These are phyloP conservation scores for Ophion slaviceki DNA, from an alignment of 2,888 invertebrate genomes.

Conservation along the genomic window DNA sequence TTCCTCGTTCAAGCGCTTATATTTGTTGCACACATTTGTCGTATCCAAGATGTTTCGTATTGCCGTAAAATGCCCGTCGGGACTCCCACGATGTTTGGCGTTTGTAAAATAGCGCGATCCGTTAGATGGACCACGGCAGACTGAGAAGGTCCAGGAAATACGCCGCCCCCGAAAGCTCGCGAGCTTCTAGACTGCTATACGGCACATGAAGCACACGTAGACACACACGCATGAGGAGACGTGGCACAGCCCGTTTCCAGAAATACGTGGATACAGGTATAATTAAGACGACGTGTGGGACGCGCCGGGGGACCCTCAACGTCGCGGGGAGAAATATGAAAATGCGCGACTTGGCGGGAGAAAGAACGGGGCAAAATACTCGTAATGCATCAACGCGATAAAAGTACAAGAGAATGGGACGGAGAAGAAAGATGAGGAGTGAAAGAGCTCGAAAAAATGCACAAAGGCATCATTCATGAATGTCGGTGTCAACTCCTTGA, in stretches of 20 bases:
- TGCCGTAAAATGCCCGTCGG: background rate
- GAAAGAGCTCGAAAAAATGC: conserved; percentile 12
- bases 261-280: conserved; percentile 82
- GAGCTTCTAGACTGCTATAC: conserved; percentile 40
- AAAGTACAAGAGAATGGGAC: conserved; percentile 9
- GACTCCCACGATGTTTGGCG: conserved; percentile 38
- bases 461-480: conserved; percentile 55
- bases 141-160: conserved; percentile 76
- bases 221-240: conserved; percentile 69
- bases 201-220: conserved; percentile 60
- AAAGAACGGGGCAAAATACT: conserved; percentile 1
- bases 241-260: conserved; percentile 81
- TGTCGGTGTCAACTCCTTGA: conserved; percentile 6
- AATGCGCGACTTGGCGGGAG: background rate
- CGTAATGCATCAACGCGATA: conserved; percentile 25
- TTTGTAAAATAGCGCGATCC: conserved; percentile 61
- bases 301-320: conserved; percentile 45
- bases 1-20: conserved; percentile 1
- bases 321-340: background rate
- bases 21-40: conserved; percentile 15
- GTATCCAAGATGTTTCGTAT: background rate
- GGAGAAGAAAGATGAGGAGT: background rate
- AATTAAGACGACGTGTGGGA: conserved; percentile 80
- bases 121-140: conserved; percentile 77
- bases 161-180: conserved; percentile 67